Percentiles rank a stretch among this genome's conserved stretches.
These are phyloP conservation scores for Apteryx mantelli DNA, from an alignment of 2,113 vertebrate species.

Conservation along the genomic window DNA sequence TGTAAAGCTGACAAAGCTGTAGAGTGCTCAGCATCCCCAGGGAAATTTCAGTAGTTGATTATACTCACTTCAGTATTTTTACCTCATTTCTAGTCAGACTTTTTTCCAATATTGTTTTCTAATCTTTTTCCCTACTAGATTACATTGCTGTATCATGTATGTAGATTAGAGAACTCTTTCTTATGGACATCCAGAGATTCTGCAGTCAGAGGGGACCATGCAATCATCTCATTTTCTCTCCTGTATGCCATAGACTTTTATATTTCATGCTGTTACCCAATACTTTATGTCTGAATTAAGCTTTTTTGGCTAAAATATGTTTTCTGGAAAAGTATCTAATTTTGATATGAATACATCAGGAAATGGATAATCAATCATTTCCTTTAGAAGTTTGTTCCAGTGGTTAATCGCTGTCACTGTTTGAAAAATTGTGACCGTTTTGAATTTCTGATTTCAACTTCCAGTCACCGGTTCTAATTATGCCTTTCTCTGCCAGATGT, in stretches of 20 bases:
- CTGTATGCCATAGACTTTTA: neutral
- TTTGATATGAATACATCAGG: constrained; percentile 65
- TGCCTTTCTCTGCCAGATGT: constrained; percentile 65
- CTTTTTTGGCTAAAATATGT: constrained; percentile 58
- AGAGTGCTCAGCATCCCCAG: neutral
- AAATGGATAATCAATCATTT: constrained; percentile 64
- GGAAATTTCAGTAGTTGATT: neutral
- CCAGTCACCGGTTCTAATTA: constrained; percentile 71
- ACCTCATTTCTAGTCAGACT: neutral
- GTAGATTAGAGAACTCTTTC: neutral
- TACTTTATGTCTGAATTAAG: constrained; percentile 60
- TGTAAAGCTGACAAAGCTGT: neutral
- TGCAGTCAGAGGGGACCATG: neutral
- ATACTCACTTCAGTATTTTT: neutral
- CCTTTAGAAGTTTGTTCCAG: constrained; percentile 64
- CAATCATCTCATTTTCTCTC: constrained; percentile 25
- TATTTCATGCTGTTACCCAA: constrained; percentile 37
- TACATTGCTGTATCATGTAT: neutral
- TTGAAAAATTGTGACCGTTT: constrained; percentile 66
- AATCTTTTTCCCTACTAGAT: neutral
- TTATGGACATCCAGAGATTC: neutral
- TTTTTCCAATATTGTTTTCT: neutral
- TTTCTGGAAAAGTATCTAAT: constrained; percentile 63
- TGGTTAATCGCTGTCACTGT: constrained; percentile 62
- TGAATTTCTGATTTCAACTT: constrained; percentile 72